A percentile compares a stretch with the other conserved stretches of the same genome.
Conservation (phyloP, 2,797 vertebrate species). For the Clarias platycephalus region DNA sequence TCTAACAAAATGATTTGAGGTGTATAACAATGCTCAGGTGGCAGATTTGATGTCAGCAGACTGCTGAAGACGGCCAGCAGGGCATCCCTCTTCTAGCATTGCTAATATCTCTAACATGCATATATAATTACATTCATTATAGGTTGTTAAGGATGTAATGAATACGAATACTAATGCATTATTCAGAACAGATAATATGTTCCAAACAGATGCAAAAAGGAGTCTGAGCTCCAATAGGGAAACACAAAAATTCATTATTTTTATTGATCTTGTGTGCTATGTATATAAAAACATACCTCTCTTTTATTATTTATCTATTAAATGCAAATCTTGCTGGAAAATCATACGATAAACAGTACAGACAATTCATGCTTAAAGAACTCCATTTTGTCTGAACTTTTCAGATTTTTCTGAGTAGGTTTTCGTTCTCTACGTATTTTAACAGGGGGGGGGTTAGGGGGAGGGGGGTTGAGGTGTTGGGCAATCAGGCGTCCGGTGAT, state of each 20-base stretch:
- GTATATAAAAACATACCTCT: neutral
- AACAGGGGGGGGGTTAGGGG: too few species aligned
- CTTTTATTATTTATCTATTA: neutral
- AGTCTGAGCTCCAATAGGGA: neutral
- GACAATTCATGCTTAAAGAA: neutral
- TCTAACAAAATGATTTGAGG: neutral
- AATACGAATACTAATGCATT: neutral
- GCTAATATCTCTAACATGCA: neutral
- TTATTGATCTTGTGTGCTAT: neutral
- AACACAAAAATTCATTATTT: neutral
- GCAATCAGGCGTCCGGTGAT: too few species aligned
- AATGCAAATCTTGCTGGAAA: neutral
- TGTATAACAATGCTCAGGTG: neutral
- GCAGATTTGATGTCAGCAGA: neutral
- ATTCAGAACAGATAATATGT: neutral
- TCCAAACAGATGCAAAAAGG: neutral
- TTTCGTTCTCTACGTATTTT: neutral
- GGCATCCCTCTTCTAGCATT: neutral
- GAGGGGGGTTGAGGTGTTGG: too few species aligned
- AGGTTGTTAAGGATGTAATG: neutral
- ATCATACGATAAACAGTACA: neutral
- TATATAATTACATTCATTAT: neutral
- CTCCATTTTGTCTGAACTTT: neutral
- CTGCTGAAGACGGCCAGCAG: neutral
- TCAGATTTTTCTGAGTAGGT: neutral